phyloP scores from a whole-genome alignment of 2,113 vertebrate genomes.

The Phrynocephalus versicolor region DNA sequence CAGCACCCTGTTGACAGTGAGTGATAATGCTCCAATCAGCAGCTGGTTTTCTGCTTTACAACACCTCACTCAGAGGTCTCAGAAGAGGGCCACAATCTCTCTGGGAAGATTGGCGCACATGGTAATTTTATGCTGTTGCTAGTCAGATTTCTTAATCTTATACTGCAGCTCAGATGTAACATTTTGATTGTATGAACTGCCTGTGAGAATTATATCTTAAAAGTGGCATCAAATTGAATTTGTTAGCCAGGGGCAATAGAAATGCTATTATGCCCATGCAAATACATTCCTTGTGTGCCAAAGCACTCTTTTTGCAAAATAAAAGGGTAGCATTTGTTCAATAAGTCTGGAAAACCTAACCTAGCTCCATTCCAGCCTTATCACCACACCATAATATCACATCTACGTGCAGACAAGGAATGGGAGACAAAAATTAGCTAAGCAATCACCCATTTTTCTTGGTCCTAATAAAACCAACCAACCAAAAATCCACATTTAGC shows the following conservation, averaged over 20 bases:
- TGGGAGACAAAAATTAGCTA: no score
- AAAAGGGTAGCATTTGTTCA: neutral
- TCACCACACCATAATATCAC: no score
- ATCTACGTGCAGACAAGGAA: no score
- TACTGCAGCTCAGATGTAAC: neutral
- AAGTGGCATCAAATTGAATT: neutral
- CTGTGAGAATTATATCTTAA: neutral
- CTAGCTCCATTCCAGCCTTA: no score
- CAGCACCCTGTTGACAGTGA: neutral
- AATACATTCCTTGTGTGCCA: neutral
- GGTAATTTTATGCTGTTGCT: neutral
- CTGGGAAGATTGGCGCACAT: no score
- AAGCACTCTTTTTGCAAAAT: neutral
- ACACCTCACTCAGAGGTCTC: neutral
- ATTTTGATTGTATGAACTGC: neutral
- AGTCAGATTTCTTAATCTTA: neutral
- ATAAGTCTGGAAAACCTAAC: no score
- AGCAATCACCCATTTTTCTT: no score
- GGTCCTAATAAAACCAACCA: no score
- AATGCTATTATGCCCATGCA: neutral
- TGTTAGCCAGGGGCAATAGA: neutral
- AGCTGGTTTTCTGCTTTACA: neutral
- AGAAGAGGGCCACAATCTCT: no score
- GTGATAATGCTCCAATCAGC: slow-evolving; percentile 6
- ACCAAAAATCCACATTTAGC: no score